Conservation (phyloP, 2,888 invertebrate species). For the Cheilosia vulpina region DNA sequence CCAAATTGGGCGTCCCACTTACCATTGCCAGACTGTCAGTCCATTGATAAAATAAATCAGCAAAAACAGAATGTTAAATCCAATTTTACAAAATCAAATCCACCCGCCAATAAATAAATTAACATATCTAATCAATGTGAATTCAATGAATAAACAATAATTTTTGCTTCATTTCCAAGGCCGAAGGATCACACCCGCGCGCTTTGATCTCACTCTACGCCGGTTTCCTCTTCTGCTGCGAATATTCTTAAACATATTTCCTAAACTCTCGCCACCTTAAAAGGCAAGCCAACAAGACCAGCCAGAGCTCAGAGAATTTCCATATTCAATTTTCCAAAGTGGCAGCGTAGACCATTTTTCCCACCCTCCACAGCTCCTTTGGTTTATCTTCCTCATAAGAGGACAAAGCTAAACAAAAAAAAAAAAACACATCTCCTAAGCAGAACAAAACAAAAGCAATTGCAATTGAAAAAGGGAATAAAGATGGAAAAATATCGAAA, state of each 20-base stretch:
- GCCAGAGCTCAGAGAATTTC: slow-evolving; percentile 28
- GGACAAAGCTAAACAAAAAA: slow-evolving; percentile 1
- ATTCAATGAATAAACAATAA: slow-evolving; percentile 52
- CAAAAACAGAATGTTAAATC: slow-evolving; percentile 9
- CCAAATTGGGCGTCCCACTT: not conserved
- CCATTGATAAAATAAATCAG: not conserved
- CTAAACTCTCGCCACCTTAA: not conserved
- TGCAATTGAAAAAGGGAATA: slow-evolving; percentile 17
- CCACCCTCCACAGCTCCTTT: not conserved
- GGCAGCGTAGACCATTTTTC: slow-evolving; percentile 19
- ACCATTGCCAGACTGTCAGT: not conserved
- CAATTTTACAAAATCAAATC: slow-evolving; percentile 21
- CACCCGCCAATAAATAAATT: slow-evolving; percentile 38
- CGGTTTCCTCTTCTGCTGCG: slow-evolving; percentile 2
- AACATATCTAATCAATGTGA: slow-evolving; percentile 37
- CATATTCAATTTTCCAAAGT: slow-evolving; percentile 63
- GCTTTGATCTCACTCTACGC: slow-evolving; percentile 28
- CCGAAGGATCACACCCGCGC: slow-evolving; percentile 19
- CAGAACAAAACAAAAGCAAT: slow-evolving; percentile 40
- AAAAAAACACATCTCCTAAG: not conserved
- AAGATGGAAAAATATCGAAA: slow-evolving; percentile 6
- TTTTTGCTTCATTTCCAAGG: slow-evolving; percentile 32
- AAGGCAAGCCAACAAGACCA: not conserved
- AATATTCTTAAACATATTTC: slow-evolving; percentile 41
- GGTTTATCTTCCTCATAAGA: slow-evolving; percentile 1